phyloP scores from a whole-genome alignment of 2,888 invertebrate genomes.

The Zootermopsis nevadensis region DNA sequence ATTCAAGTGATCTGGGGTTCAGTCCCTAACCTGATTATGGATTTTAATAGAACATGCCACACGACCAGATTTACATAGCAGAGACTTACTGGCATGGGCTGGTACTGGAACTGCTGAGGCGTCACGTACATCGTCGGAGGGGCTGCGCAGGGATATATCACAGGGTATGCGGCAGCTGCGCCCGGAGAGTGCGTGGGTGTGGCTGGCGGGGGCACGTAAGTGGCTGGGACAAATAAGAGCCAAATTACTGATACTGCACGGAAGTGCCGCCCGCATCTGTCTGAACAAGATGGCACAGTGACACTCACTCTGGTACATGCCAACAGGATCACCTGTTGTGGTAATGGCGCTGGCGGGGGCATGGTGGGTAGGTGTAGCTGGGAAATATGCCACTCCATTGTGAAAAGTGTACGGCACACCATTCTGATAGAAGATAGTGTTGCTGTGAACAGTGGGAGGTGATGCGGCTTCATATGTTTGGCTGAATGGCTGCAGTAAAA shows the following conservation, averaged over 20 bases:
- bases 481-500: slow-evolving; percentile 62
- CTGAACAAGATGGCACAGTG: neutral
- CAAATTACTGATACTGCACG: neutral
- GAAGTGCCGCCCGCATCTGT: neutral
- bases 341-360: slow-evolving; percentile 28
- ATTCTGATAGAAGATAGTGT: slow-evolving; percentile 66
- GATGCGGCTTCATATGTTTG: slow-evolving; percentile 67
- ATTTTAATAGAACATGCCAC: too few relatives aligned
- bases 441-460: slow-evolving; percentile 66
- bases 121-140: slow-evolving; percentile 62
- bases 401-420: slow-evolving; percentile 65
- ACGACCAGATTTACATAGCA: neutral
- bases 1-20: too few relatives aligned
- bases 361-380: slow-evolving; percentile 33
- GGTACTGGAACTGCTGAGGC: slow-evolving; percentile 61
- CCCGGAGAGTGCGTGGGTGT: slow-evolving; percentile 51
- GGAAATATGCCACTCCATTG: slow-evolving; percentile 63
- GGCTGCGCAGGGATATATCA: slow-evolving; percentile 62
- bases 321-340: slow-evolving; percentile 40
- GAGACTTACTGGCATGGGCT: slow-evolving; percentile 62
- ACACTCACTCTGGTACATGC: slow-evolving; percentile 38
- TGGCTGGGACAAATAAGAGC: slow-evolving; percentile 40
- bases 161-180: slow-evolving; percentile 49
- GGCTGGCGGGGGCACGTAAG: slow-evolving; percentile 46
- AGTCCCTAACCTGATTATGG: too few relatives aligned